phyloP scores from a whole-genome alignment of 2,888 invertebrate species.

The Salpingus planirostris region DNA sequence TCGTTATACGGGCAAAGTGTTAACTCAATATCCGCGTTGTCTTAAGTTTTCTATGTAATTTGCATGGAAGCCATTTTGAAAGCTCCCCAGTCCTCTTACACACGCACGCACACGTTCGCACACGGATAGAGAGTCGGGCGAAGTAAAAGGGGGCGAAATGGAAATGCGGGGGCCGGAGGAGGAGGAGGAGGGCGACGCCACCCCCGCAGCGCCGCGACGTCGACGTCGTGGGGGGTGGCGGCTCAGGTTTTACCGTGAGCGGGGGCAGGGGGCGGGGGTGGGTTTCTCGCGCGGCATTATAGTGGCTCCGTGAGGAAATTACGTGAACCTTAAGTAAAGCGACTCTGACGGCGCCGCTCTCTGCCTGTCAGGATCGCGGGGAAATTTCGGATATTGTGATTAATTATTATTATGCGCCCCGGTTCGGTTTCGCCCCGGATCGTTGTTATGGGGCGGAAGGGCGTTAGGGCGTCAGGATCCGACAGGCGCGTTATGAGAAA shows the following conservation, averaged over 20 bases:
- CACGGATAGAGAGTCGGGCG: no score
- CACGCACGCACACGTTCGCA: no score
- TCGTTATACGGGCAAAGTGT: constrained; percentile 34
- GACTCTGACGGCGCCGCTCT: constrained; percentile 36
- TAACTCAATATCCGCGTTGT: constrained; percentile 43
- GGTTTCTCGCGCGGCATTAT: no score
- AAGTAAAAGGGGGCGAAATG: no score
- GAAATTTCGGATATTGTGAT: constrained; percentile 38
- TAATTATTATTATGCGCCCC: constrained; percentile 33
- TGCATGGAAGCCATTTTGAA: constrained; percentile 44
- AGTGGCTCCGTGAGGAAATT: constrained; percentile 41
- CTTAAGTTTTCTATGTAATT: constrained; percentile 44
- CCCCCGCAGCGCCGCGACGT: constrained; percentile 6
- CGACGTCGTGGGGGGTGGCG: background rate
- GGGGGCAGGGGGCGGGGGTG: constrained; percentile 4
- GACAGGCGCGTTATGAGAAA: no score
- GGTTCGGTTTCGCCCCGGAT: no score
- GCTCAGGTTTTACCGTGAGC: background rate
- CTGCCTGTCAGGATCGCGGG: no score
- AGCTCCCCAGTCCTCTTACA: constrained; percentile 31
- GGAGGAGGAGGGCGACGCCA: background rate
- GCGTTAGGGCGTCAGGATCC: no score
- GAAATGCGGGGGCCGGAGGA: no score
- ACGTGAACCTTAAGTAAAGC: constrained; percentile 42
- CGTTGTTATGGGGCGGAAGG: no score